Base-by-base conservation (phyloP, 1,140 invertebrate species). In the Eubasilissa regina region DNA sequence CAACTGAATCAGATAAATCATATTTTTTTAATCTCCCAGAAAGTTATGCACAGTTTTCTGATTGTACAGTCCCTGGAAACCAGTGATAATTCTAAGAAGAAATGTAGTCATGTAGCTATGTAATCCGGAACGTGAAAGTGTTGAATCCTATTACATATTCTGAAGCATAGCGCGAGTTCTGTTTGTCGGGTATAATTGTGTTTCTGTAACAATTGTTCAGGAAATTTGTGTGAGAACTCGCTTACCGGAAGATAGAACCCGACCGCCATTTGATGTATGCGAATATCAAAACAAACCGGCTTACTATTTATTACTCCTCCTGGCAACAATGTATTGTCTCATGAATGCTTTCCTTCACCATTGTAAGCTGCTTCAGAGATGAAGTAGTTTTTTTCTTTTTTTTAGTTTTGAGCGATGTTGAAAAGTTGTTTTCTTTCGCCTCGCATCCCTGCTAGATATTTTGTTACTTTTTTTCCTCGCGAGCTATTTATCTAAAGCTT, bases 221-320 rank as follows among this genome's bases (percentile, higher is more conserved):
- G 55, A 11, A 3, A 58, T 8, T 21, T 21, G 55, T 11, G 17
- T 58, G 55, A 58, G 55, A 58, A 58, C 21, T 21, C 55, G 55
- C 55, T 58, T 58, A 70, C 66, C 66, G 66, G 66, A 70, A 70
- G 45, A 47, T 35, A 70, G 66, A 19, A 48, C 47, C 44, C 66
- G 66, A 70, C 66, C 66, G 66, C 66, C 44, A 48, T 47, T 70
- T 70, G 66, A 70, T 70, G 66, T 47, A 70, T 70, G 66, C 45
- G 43, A 70, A 43, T 70, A 43, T 70, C 66, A 70, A 70, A 70
- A 70, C 66, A 70, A 70, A 70, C 66, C 25, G 66, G 66, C 66
- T n/a, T 48, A 70, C 8, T 70, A 70, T 70, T 70, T 70, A 70
- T 70, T 70, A 44, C 66, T 43, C 66, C 17, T 19, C 45, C 47